A percentile compares a stretch with the other conserved stretches of the same genome.
Conservation (phyloP, 2,888 invertebrate species). For the Lycia hirtaria region DNA sequence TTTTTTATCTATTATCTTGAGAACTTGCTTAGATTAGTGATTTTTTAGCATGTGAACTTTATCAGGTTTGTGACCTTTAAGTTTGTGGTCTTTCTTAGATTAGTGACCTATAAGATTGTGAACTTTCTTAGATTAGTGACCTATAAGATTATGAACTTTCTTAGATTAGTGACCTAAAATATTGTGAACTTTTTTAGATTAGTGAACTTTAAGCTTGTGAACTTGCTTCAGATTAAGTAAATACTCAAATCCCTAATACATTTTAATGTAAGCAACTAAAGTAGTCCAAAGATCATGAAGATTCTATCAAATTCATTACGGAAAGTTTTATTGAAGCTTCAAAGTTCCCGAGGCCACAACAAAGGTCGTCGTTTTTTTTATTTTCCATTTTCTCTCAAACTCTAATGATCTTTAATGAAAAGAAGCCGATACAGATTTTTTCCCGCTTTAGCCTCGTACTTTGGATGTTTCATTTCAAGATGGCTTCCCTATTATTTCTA, state of each 20-base stretch:
- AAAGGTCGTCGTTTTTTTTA: constrained; percentile 62
- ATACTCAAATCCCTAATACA: constrained; percentile 29
- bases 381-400: constrained; percentile 73
- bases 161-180: no score
- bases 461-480: constrained; percentile 62
- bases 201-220: no score
- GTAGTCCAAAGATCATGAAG: constrained; percentile 19
- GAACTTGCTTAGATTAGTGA: no score
- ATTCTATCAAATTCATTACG: constrained; percentile 40
- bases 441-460: constrained; percentile 33
- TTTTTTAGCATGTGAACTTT: no score
- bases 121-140: no score
- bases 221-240: constrained; percentile 52
- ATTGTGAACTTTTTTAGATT: no score
- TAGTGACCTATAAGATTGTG: no score
- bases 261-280: constrained; percentile 4
- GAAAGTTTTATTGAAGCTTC: constrained; percentile 37
- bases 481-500: constrained; percentile 62
- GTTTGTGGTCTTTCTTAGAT: no score
- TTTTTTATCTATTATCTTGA: no score
- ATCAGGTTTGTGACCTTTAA: no score
- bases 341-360: constrained; percentile 56
- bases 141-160: no score
- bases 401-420: constrained; percentile 82
- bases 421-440: constrained; percentile 64